Base-by-base conservation (phyloP, 2,113 vertebrate species). In the Sylvicapra grimmia region DNA sequence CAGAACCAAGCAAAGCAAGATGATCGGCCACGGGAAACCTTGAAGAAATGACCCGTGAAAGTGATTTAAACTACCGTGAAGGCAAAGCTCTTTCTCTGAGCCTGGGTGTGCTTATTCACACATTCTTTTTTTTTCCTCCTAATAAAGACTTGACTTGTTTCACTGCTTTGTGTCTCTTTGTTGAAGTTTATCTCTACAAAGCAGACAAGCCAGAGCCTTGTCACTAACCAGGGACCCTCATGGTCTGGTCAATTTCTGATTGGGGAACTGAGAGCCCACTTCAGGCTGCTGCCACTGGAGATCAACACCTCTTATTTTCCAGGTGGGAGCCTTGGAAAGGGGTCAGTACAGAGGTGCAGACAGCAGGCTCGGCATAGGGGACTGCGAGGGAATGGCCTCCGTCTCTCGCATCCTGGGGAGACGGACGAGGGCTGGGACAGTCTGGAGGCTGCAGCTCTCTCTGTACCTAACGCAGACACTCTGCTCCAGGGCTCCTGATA, bases 391-490 rank as follows among this genome's bases (percentile, higher is more conserved):
- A 85, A 3, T 15, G 27, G 33, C 29, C 3, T 21, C 47, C 1
- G 4, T 44, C 13, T 8, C 1, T 23, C 4, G 19, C 1, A 3
- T 18, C 11, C 13, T 3, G 7, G 44, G 8, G 3, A 19, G 12
- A 59, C 3, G 4, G 15, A 63, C 1, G 1, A n/a, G 1, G 4
- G 3, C 5, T 58, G 56, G 21, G 36, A 12, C 9, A 3, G 25
- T 31, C 84, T 40, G 29, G 29, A 1, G 21, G 36, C 47, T 5
- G 1, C 1, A 1, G 16, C 53, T 36, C 56, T 49, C 13, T 18
- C 40, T 16, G 0, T 2, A 13, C 6, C 12, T 31, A 33, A 11
- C 0, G 6, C 27, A 61, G 47, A 29, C 0, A 3, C 33, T 51
- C 10, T 36, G 10, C 33, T 56, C 65, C 27, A 8, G 5, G 21